phyloP scores from a whole-genome alignment of 2,888 invertebrate species.

The Trichogramma evanescens region DNA sequence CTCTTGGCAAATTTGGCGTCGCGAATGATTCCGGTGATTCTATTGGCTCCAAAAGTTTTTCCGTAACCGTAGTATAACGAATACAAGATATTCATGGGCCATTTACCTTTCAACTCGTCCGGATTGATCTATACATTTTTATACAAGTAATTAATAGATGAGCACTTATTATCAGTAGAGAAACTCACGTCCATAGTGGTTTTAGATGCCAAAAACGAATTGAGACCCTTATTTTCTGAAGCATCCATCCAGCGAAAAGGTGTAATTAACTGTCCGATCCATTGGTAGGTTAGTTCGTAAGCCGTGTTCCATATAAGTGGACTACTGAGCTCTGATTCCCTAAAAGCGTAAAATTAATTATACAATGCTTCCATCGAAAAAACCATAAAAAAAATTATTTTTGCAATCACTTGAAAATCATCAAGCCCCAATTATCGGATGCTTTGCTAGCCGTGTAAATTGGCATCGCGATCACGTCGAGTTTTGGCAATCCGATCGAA shows the following conservation, averaged over 20 bases:
- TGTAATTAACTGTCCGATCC: conserved; percentile 69
- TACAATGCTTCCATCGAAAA: too few relatives aligned
- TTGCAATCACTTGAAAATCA: conserved; percentile 64
- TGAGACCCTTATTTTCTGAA: conserved; percentile 69
- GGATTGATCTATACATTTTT: conserved; percentile 57
- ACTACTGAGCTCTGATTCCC: conserved; percentile 67
- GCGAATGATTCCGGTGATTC: conserved; percentile 67
- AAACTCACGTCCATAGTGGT: conserved; percentile 60
- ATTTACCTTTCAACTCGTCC: conserved; percentile 68
- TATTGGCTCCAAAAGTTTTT: conserved; percentile 70
- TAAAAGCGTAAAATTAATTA: conserved; percentile 36
- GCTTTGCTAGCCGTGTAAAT: conserved; percentile 65
- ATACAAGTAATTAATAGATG: background rate
- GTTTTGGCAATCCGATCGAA: conserved; percentile 59
- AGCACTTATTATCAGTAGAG: background rate
- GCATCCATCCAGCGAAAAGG: conserved; percentile 74
- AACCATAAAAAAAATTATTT: background rate
- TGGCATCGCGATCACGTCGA: conserved; percentile 70
- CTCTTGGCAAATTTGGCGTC: conserved; percentile 69
- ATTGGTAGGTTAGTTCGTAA: conserved; percentile 72
- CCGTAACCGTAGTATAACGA: conserved; percentile 75
- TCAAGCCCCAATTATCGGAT: conserved; percentile 72
- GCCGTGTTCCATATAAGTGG: conserved; percentile 61
- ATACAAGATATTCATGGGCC: conserved; percentile 72
- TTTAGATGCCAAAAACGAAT: conserved; percentile 68